Evolutionary conservation across 2,888 invertebrate genomes (phyloP), one percentile per base, ranked within the genome.

Genomic region (Cryptosula pallasiana): DNA sequence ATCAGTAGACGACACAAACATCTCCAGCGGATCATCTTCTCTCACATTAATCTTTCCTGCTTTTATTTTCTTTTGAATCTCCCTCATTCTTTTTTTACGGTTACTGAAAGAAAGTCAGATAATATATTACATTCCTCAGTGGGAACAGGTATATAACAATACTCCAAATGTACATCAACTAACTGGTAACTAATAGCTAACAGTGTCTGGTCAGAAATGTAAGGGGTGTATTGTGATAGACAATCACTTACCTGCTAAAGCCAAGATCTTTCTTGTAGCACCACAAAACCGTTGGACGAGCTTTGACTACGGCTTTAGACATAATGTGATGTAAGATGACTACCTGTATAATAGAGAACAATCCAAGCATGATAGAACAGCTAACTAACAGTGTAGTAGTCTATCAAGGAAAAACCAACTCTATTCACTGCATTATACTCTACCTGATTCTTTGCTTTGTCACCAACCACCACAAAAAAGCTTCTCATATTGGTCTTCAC

Each of bases 301-400:
- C 90, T 86, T 94, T 94, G 0, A 97, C 91, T 71, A 91, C 90
- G 0, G 97, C 92, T 86, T 99, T 99, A 0, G 95, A 91, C 63
- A 99, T 86, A 90, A 99, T 96, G 82, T 99, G 97, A 87, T 99
- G 97, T 1, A 99, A 87, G 82, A 97, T 93, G 2, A 96, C 95
- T 20, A 97, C 93, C 94, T 95, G 79, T 69, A 82, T 72, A 71
- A 69, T 25, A n/a, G n/a, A n/a, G n/a, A n/a, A n/a, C n/a, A n/a
- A n/a, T n/a, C n/a, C n/a, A n/a, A n/a, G n/a, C n/a, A n/a, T n/a
- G n/a, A n/a, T n/a, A n/a, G n/a, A n/a, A n/a, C n/a, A n/a, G n/a
- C n/a, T n/a, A n/a, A n/a, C n/a, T n/a, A n/a, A n/a, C n/a, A n/a
- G n/a, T n/a, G n/a, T n/a, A n/a, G n/a, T n/a, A n/a, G n/a, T n/a